These are phyloP conservation scores for Nemoura dubitans DNA, from an alignment of 2,888 invertebrate species.

Conservation along the genomic window DNA sequence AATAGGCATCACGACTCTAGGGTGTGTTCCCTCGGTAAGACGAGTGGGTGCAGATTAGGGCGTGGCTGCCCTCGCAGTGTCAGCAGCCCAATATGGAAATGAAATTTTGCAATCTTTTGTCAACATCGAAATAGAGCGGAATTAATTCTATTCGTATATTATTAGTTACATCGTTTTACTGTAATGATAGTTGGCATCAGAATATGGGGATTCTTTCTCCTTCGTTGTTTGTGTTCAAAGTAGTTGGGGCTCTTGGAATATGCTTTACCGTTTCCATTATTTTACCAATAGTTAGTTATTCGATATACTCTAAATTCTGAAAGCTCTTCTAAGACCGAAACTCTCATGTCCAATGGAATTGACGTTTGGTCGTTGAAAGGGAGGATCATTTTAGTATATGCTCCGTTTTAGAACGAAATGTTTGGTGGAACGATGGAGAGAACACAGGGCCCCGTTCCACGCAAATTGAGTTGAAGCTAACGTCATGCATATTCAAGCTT, in stretches of 20 bases:
- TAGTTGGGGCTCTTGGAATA: too few relatives aligned
- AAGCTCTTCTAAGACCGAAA: not conserved
- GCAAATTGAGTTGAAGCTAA: constrained; percentile 21
- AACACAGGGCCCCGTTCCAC: not conserved
- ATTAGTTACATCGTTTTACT: not conserved
- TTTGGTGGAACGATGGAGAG: not conserved
- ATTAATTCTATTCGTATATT: not conserved
- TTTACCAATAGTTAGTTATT: not conserved
- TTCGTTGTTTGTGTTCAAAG: not conserved
- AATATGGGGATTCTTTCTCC: not conserved
- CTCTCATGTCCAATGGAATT: not conserved
- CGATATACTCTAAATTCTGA: not conserved
- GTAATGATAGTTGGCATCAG: not conserved
- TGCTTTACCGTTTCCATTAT: too few relatives aligned
- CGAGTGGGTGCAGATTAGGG: constrained; percentile 15
- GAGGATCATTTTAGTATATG: not conserved
- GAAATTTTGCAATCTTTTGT: constrained; percentile 28
- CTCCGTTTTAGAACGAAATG: not conserved
- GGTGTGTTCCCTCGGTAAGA: constrained; percentile 20
- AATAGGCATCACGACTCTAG: not conserved
- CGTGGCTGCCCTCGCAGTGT: not conserved
- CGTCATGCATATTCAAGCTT: constrained; percentile 30
- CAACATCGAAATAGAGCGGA: constrained; percentile 23
- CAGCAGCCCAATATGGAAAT: not conserved
- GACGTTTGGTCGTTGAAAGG: not conserved